Percentiles rank a stretch among this genome's conserved stretches.
Evolutionary conservation across 2,888 invertebrate genomes (phyloP).

Genomic region (Leptinotarsa juncta): DNA sequence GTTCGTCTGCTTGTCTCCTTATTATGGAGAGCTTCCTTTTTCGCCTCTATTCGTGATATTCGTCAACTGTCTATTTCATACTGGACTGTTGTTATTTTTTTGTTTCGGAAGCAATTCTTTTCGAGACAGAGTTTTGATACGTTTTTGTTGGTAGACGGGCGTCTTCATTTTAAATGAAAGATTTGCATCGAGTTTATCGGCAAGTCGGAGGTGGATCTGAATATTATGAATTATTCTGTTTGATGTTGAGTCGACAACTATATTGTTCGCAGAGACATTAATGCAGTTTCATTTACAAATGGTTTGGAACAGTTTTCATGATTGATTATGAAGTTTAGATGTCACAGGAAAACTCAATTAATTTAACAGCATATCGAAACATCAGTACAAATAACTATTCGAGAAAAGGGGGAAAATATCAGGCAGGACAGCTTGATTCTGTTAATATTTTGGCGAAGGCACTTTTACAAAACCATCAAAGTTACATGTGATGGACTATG

Average conservation of each 20-base stretch:
- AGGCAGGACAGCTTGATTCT: too few species aligned
- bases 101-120: conserved; percentile 6
- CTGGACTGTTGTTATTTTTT: neutral
- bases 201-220: neutral
- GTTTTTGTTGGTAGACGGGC: neutral
- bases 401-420: too few species aligned
- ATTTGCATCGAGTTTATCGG: neutral
- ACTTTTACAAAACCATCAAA: too few species aligned
- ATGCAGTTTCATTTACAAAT: too few species aligned
- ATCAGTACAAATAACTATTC: too few species aligned
- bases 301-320: too few species aligned
- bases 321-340: too few species aligned
- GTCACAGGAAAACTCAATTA: too few species aligned
- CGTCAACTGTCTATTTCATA: conserved; percentile 37
- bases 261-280: too few species aligned
- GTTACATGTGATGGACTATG: too few species aligned
- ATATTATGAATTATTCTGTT: neutral
- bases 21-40: conserved; percentile 54
- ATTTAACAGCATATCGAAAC: too few species aligned
- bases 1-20: conserved; percentile 58
- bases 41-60: conserved; percentile 28
- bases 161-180: neutral
- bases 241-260: neutral
- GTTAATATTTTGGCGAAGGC: too few species aligned
- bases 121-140: neutral